phyloP scores from a whole-genome alignment of 2,797 vertebrate genomes.

The Acanthurus tractus region DNA sequence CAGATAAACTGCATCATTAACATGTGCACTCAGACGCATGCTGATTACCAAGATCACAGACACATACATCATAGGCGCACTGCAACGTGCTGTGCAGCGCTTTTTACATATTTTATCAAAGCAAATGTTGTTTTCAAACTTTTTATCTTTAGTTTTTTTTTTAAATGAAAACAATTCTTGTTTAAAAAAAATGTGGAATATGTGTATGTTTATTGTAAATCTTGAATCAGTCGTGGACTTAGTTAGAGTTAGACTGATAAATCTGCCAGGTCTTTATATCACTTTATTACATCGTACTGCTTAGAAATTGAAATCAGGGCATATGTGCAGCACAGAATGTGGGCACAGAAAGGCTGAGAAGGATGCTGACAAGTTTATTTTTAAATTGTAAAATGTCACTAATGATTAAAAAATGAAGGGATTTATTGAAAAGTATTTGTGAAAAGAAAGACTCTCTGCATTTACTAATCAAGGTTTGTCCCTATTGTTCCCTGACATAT shows the following conservation, averaged over 20 bases:
- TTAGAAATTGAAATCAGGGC: neutral
- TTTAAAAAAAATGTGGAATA: too few species aligned
- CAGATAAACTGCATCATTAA: slow-evolving; percentile 30
- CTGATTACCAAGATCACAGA: slow-evolving; percentile 4
- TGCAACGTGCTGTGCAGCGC: neutral
- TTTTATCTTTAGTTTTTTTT: neutral
- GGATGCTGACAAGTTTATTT: too few species aligned
- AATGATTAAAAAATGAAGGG: too few species aligned
- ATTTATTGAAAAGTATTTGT: too few species aligned
- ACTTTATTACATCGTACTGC: too few species aligned
- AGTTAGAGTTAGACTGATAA: neutral
- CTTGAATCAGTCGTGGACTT: neutral
- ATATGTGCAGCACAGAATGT: neutral
- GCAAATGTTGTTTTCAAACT: neutral
- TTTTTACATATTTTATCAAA: neutral
- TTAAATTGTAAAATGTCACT: too few species aligned
- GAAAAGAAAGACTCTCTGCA: too few species aligned
- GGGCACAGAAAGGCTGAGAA: too few species aligned
- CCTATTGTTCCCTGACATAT: too few species aligned
- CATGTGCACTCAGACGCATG: neutral
- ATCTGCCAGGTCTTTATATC: neutral
- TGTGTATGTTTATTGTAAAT: too few species aligned
- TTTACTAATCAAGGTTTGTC: too few species aligned
- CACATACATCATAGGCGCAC: slow-evolving; percentile 3
- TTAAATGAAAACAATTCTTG: too few species aligned